Conservation (phyloP, 2,888 invertebrate species). For the Cryptops parisi region DNA sequence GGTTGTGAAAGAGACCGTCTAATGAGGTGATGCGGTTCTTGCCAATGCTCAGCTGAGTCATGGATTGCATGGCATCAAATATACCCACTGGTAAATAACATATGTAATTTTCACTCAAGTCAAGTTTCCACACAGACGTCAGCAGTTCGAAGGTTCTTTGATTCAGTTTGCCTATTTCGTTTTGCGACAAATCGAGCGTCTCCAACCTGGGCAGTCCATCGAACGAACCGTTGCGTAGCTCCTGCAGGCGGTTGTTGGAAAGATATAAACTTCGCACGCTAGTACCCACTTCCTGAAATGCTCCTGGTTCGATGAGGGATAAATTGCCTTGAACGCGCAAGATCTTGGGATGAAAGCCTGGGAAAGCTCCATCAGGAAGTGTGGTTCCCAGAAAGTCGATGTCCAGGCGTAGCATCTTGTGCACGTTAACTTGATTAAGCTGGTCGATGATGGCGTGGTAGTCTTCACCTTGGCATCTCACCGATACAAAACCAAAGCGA, state of each 20-base stretch:
- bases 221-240: slow-evolving; percentile 41
- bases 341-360: slow-evolving; percentile 14
- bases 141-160: slow-evolving; percentile 55
- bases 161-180: slow-evolving; percentile 53
- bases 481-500: slow-evolving; percentile 12
- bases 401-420: slow-evolving; percentile 14
- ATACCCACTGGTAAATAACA: slow-evolving; percentile 13
- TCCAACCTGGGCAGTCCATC: slow-evolving; percentile 38
- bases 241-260: slow-evolving; percentile 10
- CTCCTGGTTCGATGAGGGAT: slow-evolving; percentile 9
- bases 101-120: slow-evolving; percentile 21
- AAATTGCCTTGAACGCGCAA: slow-evolving; percentile 15
- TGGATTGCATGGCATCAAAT: slow-evolving; percentile 15
- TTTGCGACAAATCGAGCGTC: slow-evolving; percentile 55
- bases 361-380: slow-evolving; percentile 10
- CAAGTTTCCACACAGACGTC: slow-evolving; percentile 20
- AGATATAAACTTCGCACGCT: slow-evolving; percentile 15
- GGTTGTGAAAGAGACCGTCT: slow-evolving; percentile 12
- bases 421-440: slow-evolving; percentile 7
- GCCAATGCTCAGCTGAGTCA: slow-evolving; percentile 14
- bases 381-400: slow-evolving; percentile 14
- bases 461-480: slow-evolving; percentile 16
- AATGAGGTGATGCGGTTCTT: slow-evolving; percentile 10
- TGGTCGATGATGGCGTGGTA: slow-evolving; percentile 11
- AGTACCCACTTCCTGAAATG: slow-evolving; percentile 12